Base-by-base conservation (phyloP, 2,888 invertebrate species). In the Hermaeophaga mercurialis region DNA sequence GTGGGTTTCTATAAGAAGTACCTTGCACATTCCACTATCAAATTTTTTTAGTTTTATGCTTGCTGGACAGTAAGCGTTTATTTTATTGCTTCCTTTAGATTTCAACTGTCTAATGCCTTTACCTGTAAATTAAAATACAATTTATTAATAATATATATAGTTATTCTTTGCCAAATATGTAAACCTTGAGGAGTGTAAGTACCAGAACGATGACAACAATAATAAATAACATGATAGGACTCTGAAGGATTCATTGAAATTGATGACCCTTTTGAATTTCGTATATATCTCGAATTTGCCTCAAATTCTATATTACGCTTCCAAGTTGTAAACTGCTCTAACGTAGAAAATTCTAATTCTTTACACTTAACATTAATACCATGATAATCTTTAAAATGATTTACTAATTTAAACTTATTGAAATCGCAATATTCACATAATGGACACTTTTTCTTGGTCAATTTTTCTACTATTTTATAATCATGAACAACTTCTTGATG, bases 191-290 rank as follows among this genome's bases (percentile, higher is more conserved):
- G 24, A 2, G 34, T 24, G 12, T 56, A 61, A 3, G 33, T 56
- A 12, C 58, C 58, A 44, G 56, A 61, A 11, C 61, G 50, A 15
- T 61, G 61, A 36, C 61, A 61, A 19, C 34, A 46, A 34, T 34
- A 46, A 22, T 46, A 46, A 17, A 19, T 34, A 19, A 8, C n/a
- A 6, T 19, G 24, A 5, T 15, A 18, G 11, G 9, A n/a, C 3
- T 31, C 9, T 28, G 44, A 36, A 12, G 3, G 11, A 12, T 14
- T 33, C n/a, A n/a, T n/a, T 2, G 36, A 8, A 17, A 7, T 3
- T 6, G 9, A 9, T 3, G 5, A 17, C 15, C 8, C 3, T 15
- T 44, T 43, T n/a, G 19, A 34, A 8, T 45, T 31, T 26, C 8
- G 2, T 3, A 50, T 34, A 24, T 41, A 56, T 34, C 34, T 44